Percentiles rank a stretch among this genome's conserved stretches.
phyloP scores from a whole-genome alignment of 2,888 invertebrate species.

The Mesorhabditis sp. region DNA sequence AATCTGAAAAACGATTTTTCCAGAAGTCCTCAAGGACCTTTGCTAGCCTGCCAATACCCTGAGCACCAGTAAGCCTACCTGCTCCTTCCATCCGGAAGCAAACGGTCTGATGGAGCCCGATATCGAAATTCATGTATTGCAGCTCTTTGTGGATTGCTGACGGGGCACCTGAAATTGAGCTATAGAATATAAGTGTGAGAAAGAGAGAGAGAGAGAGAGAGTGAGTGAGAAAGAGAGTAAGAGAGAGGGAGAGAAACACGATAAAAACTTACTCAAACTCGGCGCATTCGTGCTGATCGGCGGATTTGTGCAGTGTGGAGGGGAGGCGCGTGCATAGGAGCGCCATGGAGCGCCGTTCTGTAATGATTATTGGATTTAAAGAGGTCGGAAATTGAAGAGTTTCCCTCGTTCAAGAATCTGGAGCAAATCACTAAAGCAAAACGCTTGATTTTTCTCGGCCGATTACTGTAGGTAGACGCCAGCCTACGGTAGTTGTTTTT shows the following conservation, averaged over 20 bases:
- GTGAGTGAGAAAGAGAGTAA: too few relatives aligned
- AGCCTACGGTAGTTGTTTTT: too few relatives aligned
- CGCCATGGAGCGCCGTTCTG: too few relatives aligned
- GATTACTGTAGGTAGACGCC: too few relatives aligned
- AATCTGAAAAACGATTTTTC: constrained; percentile 10
- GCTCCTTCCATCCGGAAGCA: constrained; percentile 40
- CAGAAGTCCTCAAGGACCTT: constrained; percentile 9
- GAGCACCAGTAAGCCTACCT: neutral
- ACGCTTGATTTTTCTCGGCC: too few relatives aligned
- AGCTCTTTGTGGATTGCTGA: constrained; percentile 27
- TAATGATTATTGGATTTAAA: too few relatives aligned
- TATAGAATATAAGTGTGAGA: neutral
- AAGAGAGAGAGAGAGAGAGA: too few relatives aligned
- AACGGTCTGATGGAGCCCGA: constrained; percentile 41
- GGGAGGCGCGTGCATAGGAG: constrained; percentile 7
- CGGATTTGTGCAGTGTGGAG: constrained; percentile 42
- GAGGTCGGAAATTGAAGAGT: too few relatives aligned
- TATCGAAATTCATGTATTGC: constrained; percentile 41
- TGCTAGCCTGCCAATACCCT: constrained; percentile 9
- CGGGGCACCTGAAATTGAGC: constrained; percentile 12
- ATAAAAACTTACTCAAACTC: constrained; percentile 16
- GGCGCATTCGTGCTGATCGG: constrained; percentile 31
- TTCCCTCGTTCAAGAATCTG: too few relatives aligned
- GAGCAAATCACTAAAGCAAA: too few relatives aligned
- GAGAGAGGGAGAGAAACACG: too few relatives aligned